A percentile compares a stretch with the other conserved stretches of the same genome.
These are phyloP conservation scores for Brachyptera putata DNA, from an alignment of 2,888 invertebrate species.

Conservation along the genomic window DNA sequence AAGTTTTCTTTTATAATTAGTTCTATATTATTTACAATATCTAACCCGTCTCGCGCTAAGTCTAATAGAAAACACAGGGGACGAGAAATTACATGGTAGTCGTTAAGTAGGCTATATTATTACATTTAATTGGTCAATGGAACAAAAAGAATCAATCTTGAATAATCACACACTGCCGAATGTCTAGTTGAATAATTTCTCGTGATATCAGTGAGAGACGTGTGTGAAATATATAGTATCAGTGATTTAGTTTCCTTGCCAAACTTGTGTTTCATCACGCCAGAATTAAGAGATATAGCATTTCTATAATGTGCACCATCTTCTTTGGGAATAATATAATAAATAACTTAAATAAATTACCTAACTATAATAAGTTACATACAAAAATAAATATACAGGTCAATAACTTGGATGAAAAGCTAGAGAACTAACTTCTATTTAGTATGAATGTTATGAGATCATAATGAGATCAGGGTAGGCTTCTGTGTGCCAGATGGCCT, in stretches of 20 bases:
- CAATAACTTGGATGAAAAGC: too few relatives aligned
- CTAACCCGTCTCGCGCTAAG: slow-evolving; percentile 29
- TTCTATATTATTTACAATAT: slow-evolving; percentile 28
- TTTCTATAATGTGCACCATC: background rate
- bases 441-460: too few relatives aligned
- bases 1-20: background rate
- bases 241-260: background rate
- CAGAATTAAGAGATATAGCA: background rate
- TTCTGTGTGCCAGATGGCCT: too few relatives aligned
- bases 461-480: too few relatives aligned
- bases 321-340: background rate
- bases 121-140: slow-evolving; percentile 27
- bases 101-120: background rate
- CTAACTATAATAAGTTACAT: background rate
- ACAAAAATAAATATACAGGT: too few relatives aligned
- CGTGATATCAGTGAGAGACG: slow-evolving; percentile 3
- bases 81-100: slow-evolving; percentile 29
- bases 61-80: slow-evolving; percentile 32
- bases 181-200: too few relatives aligned
- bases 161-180: slow-evolving; percentile 28
- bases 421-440: too few relatives aligned
- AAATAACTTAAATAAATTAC: slow-evolving; percentile 2
- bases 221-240: slow-evolving; percentile 15
- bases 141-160: slow-evolving; percentile 30
- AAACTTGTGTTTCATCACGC: background rate